Conservation (phyloP, 2,113 vertebrate genomes). For the Nicator chloris region DNA sequence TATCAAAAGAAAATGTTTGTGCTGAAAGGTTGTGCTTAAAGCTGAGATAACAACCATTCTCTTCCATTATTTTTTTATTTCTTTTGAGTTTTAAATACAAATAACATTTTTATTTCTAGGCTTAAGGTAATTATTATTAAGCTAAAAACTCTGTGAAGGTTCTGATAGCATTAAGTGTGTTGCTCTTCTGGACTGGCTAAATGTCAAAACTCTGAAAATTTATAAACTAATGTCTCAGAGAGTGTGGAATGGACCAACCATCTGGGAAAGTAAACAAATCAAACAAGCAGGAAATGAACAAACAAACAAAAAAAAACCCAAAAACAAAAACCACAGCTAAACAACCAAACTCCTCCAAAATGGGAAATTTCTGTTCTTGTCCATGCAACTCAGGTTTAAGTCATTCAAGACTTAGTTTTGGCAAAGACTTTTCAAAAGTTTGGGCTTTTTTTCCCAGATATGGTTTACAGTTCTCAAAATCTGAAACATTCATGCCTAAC, state of each 20-base stretch:
- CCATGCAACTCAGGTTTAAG: neutral
- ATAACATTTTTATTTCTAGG: neutral
- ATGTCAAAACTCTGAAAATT: neutral
- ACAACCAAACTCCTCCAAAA: neutral
- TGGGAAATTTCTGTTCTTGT: neutral
- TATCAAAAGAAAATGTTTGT: neutral
- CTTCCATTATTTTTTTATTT: neutral
- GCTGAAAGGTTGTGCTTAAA: neutral
- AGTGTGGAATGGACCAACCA: neutral
- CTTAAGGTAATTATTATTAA: neutral
- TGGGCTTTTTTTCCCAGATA: fast-evolving
- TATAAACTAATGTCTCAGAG: neutral
- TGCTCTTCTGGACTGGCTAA: neutral
- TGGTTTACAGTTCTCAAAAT: neutral
- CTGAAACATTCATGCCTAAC: neutral
- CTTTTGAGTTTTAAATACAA: neutral
- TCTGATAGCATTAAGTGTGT: neutral
- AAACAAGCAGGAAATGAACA: neutral
- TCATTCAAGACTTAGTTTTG: neutral
- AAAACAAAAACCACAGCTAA: neutral
- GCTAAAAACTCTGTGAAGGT: neutral
- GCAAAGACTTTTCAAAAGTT: neutral
- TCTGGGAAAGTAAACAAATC: neutral
- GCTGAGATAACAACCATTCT: neutral
- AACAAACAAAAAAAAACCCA: too few relatives aligned